Base-by-base conservation (phyloP, 2,113 vertebrate species). In the Pao palembangensis region DNA sequence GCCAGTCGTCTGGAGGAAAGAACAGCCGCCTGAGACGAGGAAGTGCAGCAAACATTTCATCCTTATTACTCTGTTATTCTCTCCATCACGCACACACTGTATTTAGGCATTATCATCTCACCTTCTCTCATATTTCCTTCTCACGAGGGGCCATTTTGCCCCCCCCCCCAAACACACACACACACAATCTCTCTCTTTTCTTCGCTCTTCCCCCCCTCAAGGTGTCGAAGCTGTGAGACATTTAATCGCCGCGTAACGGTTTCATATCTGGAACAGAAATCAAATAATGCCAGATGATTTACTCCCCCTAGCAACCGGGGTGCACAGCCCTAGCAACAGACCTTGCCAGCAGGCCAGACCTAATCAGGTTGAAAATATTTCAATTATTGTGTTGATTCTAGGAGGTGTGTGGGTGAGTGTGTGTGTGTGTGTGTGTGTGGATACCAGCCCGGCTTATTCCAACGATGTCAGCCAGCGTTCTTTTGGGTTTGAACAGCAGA, bases 261-360 rank as follows among this genome's bases (percentile, higher is more conserved):
- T 99, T 98, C 96, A 99, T 98, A 98, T 98, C 96, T 98, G 94
- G 95, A 96, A 95, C 95, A 98, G 96, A 98, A 98, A 98, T 99
- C 96, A 98, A 98, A 99, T 98, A 99, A 99, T 95, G 94, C 95
- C 93, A 93, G 94, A 95, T 98, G 96, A 99, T 99, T 99, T 98
- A 96, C 94, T 98, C 93, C 95, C 95, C 96, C 93, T 98, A 99
- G 96, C 96, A 99, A 99, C 96, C 94, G 77, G 88, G 93, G 95
- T 95, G 94, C 93, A 93, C 93, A 93, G 95, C 95, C 95, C 94
- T 99, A 98, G 96, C 96, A 99, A 99, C 96, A 93, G 93, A 93
- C 93, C 93, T 93, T 92, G 93, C 94, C 95, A 92, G 93, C 87
- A 94, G 96, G 94, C 93, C 93, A 91, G 87, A 94, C 96, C 94